Evolutionary conservation across 64 coral and sea anemone genomes (phyloP).

Genomic region (Cladopsammia gracilis): DNA sequence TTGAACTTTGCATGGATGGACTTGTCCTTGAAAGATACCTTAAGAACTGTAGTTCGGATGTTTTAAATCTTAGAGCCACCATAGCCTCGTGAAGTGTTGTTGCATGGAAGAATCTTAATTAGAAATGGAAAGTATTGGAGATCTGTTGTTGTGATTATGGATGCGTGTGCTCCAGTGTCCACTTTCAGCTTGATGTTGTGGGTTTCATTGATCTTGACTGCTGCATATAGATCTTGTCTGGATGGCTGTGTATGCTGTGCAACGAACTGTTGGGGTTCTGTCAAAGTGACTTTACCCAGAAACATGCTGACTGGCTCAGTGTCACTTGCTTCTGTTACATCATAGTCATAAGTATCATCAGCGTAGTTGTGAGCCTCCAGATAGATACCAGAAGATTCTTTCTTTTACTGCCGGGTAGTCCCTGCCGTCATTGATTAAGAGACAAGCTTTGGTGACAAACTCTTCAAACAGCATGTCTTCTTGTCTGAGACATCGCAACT

Average conservation of each 20-base stretch:
- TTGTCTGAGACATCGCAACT: not conserved
- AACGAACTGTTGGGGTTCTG: conserved; percentile 54
- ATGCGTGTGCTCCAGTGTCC: conserved; percentile 69
- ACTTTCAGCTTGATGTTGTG: conserved; percentile 58
- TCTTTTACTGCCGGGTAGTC: conserved; percentile 40
- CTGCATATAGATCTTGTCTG: conserved; percentile 58
- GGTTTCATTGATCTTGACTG: conserved; percentile 40
- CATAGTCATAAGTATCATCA: not conserved
- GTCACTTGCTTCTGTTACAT: conserved; percentile 12
- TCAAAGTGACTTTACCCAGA: not conserved
- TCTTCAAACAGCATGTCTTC: conserved; percentile 2
- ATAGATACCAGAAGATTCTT: conserved; percentile 25
- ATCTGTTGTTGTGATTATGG: conserved; percentile 64
- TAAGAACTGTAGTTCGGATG: not conserved
- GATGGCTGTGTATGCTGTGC: conserved; percentile 33
- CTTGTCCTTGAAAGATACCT: conserved; percentile 58
- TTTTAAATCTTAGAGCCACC: conserved; percentile 51
- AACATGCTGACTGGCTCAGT: conserved; percentile 4
- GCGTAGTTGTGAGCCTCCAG: not conserved
- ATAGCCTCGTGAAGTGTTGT: conserved; percentile 62
- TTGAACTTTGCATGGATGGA: conserved; percentile 41
- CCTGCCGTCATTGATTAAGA: conserved; percentile 27
- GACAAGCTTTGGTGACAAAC: conserved; percentile 29
- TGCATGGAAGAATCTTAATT: conserved; percentile 22
- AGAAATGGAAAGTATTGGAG: conserved; percentile 34